These are phyloP conservation scores for Taphrorychus bicolor DNA, from an alignment of 2,888 invertebrate genomes.

Conservation along the genomic window DNA sequence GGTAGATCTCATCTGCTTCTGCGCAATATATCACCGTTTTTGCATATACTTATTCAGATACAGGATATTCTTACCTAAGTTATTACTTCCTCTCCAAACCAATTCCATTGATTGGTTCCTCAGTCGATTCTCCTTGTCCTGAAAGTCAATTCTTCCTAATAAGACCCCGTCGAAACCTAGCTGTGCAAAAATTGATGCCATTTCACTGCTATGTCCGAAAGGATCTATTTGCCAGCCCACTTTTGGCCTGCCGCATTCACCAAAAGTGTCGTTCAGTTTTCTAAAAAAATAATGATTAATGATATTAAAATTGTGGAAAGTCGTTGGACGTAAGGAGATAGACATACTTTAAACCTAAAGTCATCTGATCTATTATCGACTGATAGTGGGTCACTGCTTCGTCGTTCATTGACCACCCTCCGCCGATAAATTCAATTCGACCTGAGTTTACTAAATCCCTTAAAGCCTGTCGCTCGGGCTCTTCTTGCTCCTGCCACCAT, in stretches of 20 bases:
- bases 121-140: slow-evolving; percentile 67
- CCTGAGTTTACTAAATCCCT: slow-evolving; percentile 67
- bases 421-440: slow-evolving; percentile 67
- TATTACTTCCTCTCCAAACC: slow-evolving; percentile 71
- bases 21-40: too few species aligned
- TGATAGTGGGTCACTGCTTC: slow-evolving; percentile 74
- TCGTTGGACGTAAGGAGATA: too few species aligned
- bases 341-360: slow-evolving; percentile 69
- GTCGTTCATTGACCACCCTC: slow-evolving; percentile 69
- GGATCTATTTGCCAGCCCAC: slow-evolving; percentile 89
- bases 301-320: too few species aligned
- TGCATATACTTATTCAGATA: too few species aligned
- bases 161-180: slow-evolving; percentile 78
- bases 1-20: too few species aligned
- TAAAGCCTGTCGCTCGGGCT: slow-evolving; percentile 63
- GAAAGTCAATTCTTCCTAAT: slow-evolving; percentile 73
- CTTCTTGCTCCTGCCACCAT: slow-evolving; percentile 78
- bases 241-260: slow-evolving; percentile 75
- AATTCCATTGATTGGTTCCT: slow-evolving; percentile 70
- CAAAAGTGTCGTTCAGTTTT: slow-evolving; percentile 72
- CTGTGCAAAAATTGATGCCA: slow-evolving; percentile 69
- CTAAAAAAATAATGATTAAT: too few species aligned
- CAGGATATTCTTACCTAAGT: slow-evolving; percentile 62
- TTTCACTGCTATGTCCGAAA: slow-evolving; percentile 80
- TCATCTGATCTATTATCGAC: slow-evolving; percentile 74